Evolutionary conservation across 2,113 vertebrate genomes (phyloP).

Genomic region (Jaculus jaculus): DNA sequence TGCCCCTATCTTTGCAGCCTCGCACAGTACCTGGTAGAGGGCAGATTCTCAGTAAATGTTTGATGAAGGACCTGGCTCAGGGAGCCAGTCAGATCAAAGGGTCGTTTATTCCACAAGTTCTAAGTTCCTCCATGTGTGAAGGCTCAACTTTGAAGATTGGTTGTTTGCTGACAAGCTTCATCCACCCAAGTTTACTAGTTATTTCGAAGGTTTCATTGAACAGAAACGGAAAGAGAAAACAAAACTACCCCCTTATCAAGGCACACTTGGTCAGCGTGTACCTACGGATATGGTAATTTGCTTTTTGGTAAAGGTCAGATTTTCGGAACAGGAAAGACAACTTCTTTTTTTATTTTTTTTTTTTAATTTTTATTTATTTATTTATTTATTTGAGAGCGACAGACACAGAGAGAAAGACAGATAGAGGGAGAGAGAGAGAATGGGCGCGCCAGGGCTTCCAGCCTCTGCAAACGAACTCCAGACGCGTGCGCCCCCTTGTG

Average conservation of each 20-base stretch:
- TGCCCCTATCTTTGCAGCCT: not conserved
- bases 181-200: not conserved
- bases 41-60: not conserved
- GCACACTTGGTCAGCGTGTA: not conserved
- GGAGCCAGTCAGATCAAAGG: not conserved
- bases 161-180: not conserved
- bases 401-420: too few relatives aligned
- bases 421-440: too few relatives aligned
- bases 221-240: constrained; percentile 35
- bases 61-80: not conserved
- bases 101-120: not conserved
- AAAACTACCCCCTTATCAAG: constrained; percentile 15
- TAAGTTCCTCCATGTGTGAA: not conserved
- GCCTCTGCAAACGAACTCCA: too few relatives aligned
- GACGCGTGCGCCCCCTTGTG: too few relatives aligned
- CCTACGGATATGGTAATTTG: not conserved
- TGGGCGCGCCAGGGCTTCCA: too few relatives aligned
- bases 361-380: too few relatives aligned
- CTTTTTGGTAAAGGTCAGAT: constrained; percentile 2
- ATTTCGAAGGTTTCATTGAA: not conserved
- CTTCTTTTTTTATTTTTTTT: too few relatives aligned
- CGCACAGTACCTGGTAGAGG: not conserved
- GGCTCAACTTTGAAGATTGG: not conserved
- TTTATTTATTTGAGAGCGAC: too few relatives aligned
- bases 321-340: constrained; percentile 4